Conservation (phyloP, 2,888 invertebrate species). For the Protonemura montana region DNA sequence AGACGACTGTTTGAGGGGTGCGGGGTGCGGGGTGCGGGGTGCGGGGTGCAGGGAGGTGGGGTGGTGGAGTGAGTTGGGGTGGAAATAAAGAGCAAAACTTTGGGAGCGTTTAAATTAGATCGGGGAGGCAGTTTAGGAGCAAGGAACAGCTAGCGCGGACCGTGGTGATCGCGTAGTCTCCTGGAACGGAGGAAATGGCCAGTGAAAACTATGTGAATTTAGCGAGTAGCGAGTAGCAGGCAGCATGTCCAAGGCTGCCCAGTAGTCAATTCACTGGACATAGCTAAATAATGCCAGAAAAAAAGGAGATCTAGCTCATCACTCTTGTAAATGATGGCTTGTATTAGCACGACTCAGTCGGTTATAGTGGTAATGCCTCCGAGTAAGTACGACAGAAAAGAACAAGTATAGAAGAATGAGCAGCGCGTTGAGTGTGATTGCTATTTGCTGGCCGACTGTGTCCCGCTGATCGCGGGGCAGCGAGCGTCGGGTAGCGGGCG, state of each 20-base stretch:
- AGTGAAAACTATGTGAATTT: background rate
- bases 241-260: background rate
- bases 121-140: background rate
- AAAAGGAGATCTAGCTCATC: background rate
- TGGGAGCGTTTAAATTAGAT: constrained; percentile 5
- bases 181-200: background rate
- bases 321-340: background rate
- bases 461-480: background rate
- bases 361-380: too few species aligned
- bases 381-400: too few species aligned
- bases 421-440: background rate
- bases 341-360: background rate
- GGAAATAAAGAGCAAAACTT: constrained; percentile 2
- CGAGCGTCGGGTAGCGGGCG: too few species aligned
- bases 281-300: background rate
- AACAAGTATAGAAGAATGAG: too few species aligned
- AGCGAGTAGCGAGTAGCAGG: too few species aligned
- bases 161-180: background rate
- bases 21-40: background rate
- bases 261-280: background rate
- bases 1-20: background rate
- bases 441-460: background rate
- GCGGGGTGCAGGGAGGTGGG: background rate
- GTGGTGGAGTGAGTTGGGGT: background rate
- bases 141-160: background rate